phyloP scores from a whole-genome alignment of 2,888 invertebrate genomes.

The Ophion obscuratus region DNA sequence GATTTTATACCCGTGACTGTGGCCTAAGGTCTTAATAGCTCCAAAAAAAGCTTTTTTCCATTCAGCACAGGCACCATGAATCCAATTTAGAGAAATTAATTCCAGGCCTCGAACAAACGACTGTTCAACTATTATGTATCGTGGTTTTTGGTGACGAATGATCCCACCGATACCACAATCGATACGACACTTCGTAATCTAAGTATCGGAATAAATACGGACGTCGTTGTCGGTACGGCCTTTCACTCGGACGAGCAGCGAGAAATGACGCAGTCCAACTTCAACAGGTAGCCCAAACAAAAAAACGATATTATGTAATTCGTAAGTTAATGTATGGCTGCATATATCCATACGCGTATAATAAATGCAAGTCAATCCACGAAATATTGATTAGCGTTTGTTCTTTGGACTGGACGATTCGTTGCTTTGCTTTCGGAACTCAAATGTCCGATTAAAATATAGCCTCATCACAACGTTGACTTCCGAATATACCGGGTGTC shows the following conservation, averaged over 20 bases:
- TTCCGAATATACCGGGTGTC: neutral
- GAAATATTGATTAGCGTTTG: neutral
- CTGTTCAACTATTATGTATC: slow-evolving; percentile 81
- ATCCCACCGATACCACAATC: slow-evolving; percentile 75
- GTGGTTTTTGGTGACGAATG: slow-evolving; percentile 80
- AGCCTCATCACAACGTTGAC: neutral
- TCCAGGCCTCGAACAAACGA: slow-evolving; percentile 79
- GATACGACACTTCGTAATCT: slow-evolving; percentile 78
- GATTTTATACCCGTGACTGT: too few relatives aligned
- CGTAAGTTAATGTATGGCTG: neutral
- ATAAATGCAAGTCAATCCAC: neutral
- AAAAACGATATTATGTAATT: slow-evolving; percentile 4
- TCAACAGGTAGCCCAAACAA: slow-evolving; percentile 74
- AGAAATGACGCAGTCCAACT: slow-evolving; percentile 62
- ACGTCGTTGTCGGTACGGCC: slow-evolving; percentile 80
- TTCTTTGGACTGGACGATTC: neutral
- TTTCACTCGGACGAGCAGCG: slow-evolving; percentile 64
- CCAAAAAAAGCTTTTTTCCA: neutral
- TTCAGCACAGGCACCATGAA: neutral
- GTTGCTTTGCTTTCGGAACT: neutral
- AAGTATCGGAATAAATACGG: slow-evolving; percentile 81
- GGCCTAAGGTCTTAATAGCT: neutral
- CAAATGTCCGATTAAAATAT: neutral
- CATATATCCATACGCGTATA: neutral
- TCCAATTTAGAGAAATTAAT: neutral